A percentile compares a stretch with the other conserved stretches of the same genome.
These are phyloP conservation scores for Caenorhabditis afra DNA, from an alignment of 2,888 invertebrate species.

Conservation along the genomic window DNA sequence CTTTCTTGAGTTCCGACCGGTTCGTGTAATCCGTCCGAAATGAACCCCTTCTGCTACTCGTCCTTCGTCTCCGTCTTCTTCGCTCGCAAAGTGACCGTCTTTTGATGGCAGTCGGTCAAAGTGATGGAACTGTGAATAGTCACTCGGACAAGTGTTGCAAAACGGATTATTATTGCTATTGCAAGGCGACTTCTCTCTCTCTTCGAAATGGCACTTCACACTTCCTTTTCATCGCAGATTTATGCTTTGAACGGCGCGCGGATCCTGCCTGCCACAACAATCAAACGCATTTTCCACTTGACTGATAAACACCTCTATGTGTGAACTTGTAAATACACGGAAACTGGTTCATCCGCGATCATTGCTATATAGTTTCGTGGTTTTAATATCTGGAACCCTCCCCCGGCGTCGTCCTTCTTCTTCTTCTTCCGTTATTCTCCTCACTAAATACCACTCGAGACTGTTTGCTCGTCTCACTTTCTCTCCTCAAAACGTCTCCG, in stretches of 20 bases:
- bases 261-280: constrained; percentile 29
- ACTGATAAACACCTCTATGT: constrained; percentile 43
- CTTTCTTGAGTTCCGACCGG: constrained; percentile 20
- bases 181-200: constrained; percentile 4
- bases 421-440: neutral
- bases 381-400: constrained; percentile 9
- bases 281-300: constrained; percentile 51
- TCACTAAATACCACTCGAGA: constrained; percentile 49
- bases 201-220: constrained; percentile 22
- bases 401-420: neutral
- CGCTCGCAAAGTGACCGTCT: constrained; percentile 2
- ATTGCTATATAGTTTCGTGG: constrained; percentile 25
- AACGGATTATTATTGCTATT: constrained; percentile 20
- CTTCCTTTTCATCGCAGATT: neutral
- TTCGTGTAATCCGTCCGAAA: constrained; percentile 12
- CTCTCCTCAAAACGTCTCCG: neutral
- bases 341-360: constrained; percentile 21
- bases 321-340: constrained; percentile 31
- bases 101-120: constrained; percentile 34
- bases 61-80: neutral
- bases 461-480: constrained; percentile 21
- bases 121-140: constrained; percentile 57
- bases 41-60: constrained; percentile 8
- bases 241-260: neutral
- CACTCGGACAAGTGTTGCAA: constrained; percentile 42